Evolutionary conservation across 2,113 vertebrate genomes (phyloP), one percentile per base, ranked within the genome.

Genomic region (Sturnira hondurensis): DNA sequence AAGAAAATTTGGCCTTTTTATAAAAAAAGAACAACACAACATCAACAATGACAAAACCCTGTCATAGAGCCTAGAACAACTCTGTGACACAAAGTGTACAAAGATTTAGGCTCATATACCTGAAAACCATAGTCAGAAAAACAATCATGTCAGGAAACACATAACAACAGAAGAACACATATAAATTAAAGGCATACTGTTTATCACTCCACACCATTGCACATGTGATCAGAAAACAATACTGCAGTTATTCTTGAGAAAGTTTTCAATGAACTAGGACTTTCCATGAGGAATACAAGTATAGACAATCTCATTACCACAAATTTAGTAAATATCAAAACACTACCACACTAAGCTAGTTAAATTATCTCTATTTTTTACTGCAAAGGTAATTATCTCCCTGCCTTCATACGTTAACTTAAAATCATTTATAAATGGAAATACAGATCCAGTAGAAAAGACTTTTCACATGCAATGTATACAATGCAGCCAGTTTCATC

Each of bases 401-500:
- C 36, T 96, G 89, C 82, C 94, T 85, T 95, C 36, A 22, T 68
- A 92, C 38, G 94, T 87, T 63, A 94, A 2, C 93, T 95, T 74
- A 86, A 92, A 97, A 89, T 95, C 95, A 92, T 81, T 96, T 97
- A 97, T 97, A 98, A 98, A 98, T 96, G 89, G 95, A 97, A 97
- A 97, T 84, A 86, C 3, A 96, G 67, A 93, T 96, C 93, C 95
- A 98, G 97, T 98, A 98, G 97, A 98, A 98, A 98, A 98, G 96
- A 96, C 96, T 95, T 96, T 95, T 97, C 97, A 98, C 98, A 98
- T 98, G 98, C 98, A 97, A 26, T 95, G 86, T 98, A 85, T 97
- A 97, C 93, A 96, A 97, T 91, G 96, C 96, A 97, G 85, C 97
- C 96, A 77, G 67, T 82, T 85, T 96, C 91, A 93, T 90, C 93